These are phyloP conservation scores for Crossocerus cetratus DNA, from an alignment of 2,888 invertebrate species.

Conservation along the genomic window DNA sequence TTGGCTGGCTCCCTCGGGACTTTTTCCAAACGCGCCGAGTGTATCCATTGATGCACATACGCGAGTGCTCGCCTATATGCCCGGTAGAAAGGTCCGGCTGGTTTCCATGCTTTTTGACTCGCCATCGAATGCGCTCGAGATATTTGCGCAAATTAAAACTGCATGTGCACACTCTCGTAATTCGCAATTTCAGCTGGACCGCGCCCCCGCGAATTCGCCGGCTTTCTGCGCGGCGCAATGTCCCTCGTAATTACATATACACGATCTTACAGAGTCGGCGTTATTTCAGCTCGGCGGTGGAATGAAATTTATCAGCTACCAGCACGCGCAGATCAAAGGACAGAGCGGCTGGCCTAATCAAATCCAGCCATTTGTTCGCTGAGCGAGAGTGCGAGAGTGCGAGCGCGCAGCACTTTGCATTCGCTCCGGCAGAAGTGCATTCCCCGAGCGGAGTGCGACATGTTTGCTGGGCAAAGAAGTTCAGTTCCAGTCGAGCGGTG, in stretches of 20 bases:
- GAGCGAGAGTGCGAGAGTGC: not conserved
- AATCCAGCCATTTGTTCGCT: not conserved
- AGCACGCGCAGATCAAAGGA: not conserved
- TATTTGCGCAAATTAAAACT: not conserved
- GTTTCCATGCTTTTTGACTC: not conserved
- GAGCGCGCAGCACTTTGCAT: too few relatives aligned
- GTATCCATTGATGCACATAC: not conserved
- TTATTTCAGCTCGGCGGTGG: not conserved
- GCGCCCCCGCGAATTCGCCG: too few relatives aligned
- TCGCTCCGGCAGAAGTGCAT: too few relatives aligned
- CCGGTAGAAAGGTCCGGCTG: not conserved
- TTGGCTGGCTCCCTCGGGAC: too few relatives aligned
- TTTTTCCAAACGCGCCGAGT: not conserved
- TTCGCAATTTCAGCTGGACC: not conserved
- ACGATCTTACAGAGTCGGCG: not conserved
- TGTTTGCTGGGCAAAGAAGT: too few relatives aligned
- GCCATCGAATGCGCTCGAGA: not conserved
- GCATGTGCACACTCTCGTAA: not conserved
- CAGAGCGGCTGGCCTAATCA: not conserved
- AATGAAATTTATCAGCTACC: not conserved
- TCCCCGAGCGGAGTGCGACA: too few relatives aligned
- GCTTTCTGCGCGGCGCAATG: too few relatives aligned
- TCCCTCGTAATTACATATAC: not conserved
- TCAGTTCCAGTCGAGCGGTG: too few relatives aligned
- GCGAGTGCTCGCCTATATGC: not conserved